A percentile compares a stretch with the other conserved stretches of the same genome.
These are phyloP conservation scores for Cheilinus undulatus DNA, from an alignment of 2,113 vertebrate genomes.

Conservation along the genomic window DNA sequence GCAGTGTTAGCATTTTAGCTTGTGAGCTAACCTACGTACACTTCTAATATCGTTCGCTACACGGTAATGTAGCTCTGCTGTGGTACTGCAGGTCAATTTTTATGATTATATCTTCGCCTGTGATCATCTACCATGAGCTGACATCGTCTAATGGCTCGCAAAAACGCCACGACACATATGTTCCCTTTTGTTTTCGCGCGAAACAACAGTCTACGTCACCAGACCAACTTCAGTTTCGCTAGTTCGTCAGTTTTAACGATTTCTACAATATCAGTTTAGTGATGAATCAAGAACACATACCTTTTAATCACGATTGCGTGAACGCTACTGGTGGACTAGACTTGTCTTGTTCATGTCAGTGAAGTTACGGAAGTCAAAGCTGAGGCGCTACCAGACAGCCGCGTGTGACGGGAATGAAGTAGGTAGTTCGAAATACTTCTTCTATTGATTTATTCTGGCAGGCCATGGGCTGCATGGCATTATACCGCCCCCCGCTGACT, in stretches of 20 bases:
- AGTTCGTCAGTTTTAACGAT: rapidly evolving
- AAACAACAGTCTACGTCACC: too few relatives aligned
- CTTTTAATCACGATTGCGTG: not conserved
- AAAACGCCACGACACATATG: not conserved
- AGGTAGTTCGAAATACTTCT: not conserved
- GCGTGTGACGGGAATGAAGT: not conserved
- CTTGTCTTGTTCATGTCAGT: slow-evolving; percentile 24
- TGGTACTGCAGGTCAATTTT: rapidly evolving
- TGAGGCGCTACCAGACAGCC: not conserved
- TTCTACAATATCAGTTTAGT: rapidly evolving
- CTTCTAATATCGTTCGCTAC: too few relatives aligned
- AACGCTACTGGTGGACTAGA: not conserved
- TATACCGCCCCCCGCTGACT: not conserved
- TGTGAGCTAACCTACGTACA: slow-evolving; percentile 30
- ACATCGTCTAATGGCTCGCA: not conserved
- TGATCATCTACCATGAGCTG: not conserved
- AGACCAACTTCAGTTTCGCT: not conserved
- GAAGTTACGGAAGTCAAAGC: slow-evolving; percentile 25
- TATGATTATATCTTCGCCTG: rapidly evolving
- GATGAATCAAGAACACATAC: not conserved
- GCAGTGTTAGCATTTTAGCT: slow-evolving; percentile 38
- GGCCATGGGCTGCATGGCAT: not conserved
- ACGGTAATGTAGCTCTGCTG: too few relatives aligned
- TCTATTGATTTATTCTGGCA: not conserved
- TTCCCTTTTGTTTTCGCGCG: slow-evolving; percentile 1